Evolutionary conservation across 2,797 vertebrate species (phyloP), one percentile per base, ranked within the genome.

Genomic region (Anabacerthia variegaticeps): DNA sequence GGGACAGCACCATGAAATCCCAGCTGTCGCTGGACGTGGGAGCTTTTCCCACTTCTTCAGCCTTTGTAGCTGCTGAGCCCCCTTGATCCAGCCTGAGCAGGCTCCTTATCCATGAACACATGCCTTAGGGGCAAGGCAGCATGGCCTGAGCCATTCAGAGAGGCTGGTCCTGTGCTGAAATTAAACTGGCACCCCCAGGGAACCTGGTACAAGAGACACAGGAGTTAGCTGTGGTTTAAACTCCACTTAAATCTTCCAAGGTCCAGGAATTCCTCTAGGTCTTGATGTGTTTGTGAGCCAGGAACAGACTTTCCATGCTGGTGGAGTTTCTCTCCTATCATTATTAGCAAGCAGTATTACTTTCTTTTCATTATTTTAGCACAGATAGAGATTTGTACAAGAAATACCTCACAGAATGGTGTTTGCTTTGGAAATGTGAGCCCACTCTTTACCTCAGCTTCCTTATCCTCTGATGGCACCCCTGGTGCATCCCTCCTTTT

Each of bases 171-270:
- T 22, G 36, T 30, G n/a, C 39, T n/a, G n/a, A 80, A n/a, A 20
- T 71, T 44, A 23, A 34, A 32, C 2, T 49, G 0, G 0, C 0
- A 2, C 55, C 12, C 32, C 12, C 13, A 48, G 18, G 36, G 24
- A 52, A 13, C 4, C 4, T 52, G 28, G 9, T 7, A 21, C 28
- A 52, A 54, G 20, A 26, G 55, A 14, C 5, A 16, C 17, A 11
- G 30, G 32, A 66, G 7, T 4, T 12, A 6, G 20, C 10, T 54
- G 28, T 26, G 32, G 26, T 49, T 59, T 63, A 36, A 82, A 68
- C 3, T 37, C 6, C 26, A 15, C 19, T 27, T 69, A 43, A 77
- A 28, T 9, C 21, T 76, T 55, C 20, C 12, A 54, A 48, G 22
- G 44, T 46, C 21, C 0, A 2, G 36, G 4, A 22, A 3, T 54